These are phyloP conservation scores for Pseudochirops corinnae DNA, from an alignment of 2,797 vertebrate genomes.

Conservation along the genomic window DNA sequence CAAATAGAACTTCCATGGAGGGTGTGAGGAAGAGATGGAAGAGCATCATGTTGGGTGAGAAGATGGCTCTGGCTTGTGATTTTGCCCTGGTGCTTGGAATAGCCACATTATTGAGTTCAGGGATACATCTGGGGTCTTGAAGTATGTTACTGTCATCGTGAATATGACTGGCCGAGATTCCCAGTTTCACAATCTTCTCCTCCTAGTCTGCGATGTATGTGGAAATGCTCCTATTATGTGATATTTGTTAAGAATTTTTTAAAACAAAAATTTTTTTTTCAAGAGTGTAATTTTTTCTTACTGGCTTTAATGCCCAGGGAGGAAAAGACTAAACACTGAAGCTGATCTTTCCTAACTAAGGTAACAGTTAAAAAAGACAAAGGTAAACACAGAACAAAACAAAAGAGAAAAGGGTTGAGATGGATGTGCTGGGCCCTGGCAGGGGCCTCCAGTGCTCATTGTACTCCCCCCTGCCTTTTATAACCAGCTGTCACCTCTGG, in stretches of 20 bases:
- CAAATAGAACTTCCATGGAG: not conserved
- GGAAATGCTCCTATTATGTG: not conserved
- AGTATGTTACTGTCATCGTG: not conserved
- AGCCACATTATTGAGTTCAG: not conserved
- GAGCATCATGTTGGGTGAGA: not conserved
- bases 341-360: not conserved
- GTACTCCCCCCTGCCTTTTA: constrained; percentile 85
- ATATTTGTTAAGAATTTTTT: not conserved
- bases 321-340: constrained; percentile 31
- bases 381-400: not conserved
- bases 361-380: not conserved
- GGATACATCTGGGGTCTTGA: not conserved
- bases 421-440: constrained; percentile 87
- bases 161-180: not conserved
- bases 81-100: not conserved
- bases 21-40: not conserved
- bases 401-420: constrained; percentile 60
- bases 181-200: not conserved
- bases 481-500: constrained; percentile 85
- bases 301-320: not conserved
- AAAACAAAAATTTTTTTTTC: not conserved
- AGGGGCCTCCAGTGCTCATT: constrained; percentile 76
- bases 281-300: constrained; percentile 36
- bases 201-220: not conserved
- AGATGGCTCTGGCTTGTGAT: not conserved